Evolutionary conservation across 2,888 invertebrate species (phyloP), one percentile per base, ranked within the genome.

Genomic region (Tigriopus californicus): DNA sequence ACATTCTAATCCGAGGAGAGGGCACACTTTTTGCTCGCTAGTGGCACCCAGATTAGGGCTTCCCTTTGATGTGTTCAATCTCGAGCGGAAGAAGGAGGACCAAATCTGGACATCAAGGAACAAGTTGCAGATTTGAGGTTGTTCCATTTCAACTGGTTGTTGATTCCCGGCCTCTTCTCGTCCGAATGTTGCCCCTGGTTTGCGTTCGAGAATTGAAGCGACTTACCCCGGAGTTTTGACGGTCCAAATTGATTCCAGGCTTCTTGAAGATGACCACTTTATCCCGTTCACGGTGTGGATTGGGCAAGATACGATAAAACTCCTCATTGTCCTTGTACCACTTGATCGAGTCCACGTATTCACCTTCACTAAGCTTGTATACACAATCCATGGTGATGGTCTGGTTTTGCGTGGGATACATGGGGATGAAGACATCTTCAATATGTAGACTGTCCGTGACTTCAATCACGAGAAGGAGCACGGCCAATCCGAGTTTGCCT

Each of bases 321-420:
- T 56, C 56, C n/a, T 46, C 3, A 12, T 20, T 15, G 44, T 46
- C 56, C 46, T 56, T 56, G 56, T 56, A 56, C 56, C 56, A 56
- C 24, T 56, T 56, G 44, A 56, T 56, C n/a, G 56, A 56, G 56
- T 56, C 56, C 5, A 56, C 46, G 44, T 44, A 46, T 24, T 56
- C 56, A 13, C 24, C 20, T 42, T 56, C 56, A 24, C 56, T 46
- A 2, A 56, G 12, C 15, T 56, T 18, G 44, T 56, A 56, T 22
- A 44, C 56, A 20, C 56, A 56, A 22, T 18, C 44, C 56, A 56
- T 56, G 15, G 44, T 56, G 20, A 56, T 46, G 25, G 56, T 56
- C n/a, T 20, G 25, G 11, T 46, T 46, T 8, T 24, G 33, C 56
- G 46, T 56, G 44, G 44, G 46, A 20, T 56, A 56, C 15, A 44